Conservation (phyloP, 2,797 vertebrate species). For the Gobio occitaniae region DNA sequence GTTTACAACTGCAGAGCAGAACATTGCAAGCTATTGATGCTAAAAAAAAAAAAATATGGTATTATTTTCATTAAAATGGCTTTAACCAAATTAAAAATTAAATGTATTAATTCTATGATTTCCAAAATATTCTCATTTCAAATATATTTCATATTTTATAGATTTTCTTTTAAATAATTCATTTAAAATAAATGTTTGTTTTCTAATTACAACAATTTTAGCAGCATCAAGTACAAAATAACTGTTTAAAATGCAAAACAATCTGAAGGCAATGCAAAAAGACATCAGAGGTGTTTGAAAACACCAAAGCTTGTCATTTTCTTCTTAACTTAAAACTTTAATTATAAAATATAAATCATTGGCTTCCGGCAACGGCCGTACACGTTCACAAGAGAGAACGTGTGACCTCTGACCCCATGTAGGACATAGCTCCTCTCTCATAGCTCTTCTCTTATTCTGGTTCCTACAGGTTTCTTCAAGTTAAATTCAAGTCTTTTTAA, state of each 20-base stretch:
- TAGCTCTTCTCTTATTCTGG: not conserved
- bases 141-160: not conserved
- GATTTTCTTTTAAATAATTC: not conserved
- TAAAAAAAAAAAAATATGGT: not conserved
- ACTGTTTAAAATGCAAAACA: not conserved
- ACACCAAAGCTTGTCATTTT: not conserved
- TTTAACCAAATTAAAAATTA: not conserved
- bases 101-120: not conserved
- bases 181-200: not conserved
- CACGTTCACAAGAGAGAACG: not conserved
- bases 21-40: not conserved
- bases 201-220: not conserved
- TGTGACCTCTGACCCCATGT: not conserved
- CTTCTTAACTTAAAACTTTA: not conserved
- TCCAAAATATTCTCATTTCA: not conserved
- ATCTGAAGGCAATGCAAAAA: not conserved
- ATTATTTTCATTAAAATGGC: not conserved
- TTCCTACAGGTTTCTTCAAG: too few relatives aligned
- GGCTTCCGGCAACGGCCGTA: not conserved
- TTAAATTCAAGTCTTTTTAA: too few relatives aligned
- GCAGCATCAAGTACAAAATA: not conserved
- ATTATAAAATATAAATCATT: not conserved
- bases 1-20: not conserved
- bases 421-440: not conserved
- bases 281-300: not conserved